These are phyloP conservation scores for Diaphora mendica DNA, from an alignment of 2,888 invertebrate genomes.

Conservation along the genomic window DNA sequence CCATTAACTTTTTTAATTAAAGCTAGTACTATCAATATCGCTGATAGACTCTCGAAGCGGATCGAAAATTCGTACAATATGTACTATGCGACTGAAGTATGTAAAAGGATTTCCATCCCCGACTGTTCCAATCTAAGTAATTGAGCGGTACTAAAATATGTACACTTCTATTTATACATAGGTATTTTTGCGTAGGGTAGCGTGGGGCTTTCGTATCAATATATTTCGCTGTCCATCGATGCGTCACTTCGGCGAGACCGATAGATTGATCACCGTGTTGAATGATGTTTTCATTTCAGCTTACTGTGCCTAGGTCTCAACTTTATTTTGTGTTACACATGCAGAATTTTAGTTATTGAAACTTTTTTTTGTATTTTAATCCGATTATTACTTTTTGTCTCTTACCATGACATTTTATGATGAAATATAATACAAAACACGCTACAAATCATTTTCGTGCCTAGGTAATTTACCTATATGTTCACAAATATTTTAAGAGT, in stretches of 20 bases:
- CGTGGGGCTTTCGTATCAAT: conserved; percentile 65
- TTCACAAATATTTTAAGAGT: conserved; percentile 22
- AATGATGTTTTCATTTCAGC: conserved; percentile 72
- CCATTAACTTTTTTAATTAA: conserved; percentile 17
- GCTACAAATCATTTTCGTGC: conserved; percentile 19
- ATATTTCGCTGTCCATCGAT: conserved; percentile 75
- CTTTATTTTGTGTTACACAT: conserved; percentile 46
- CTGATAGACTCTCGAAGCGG: conserved; percentile 27
- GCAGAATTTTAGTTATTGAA: conserved; percentile 38
- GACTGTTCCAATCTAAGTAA: conserved; percentile 52
- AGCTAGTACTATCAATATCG: conserved; percentile 28
- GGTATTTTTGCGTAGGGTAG: conserved; percentile 59
- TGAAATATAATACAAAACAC: conserved; percentile 34
- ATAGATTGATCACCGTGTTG: conserved; percentile 79
- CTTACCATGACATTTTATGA: conserved; percentile 1
- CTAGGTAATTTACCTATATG: conserved; percentile 17
- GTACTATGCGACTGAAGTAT: conserved; percentile 33
- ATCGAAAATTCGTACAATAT: conserved; percentile 45
- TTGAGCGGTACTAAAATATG: conserved; percentile 54
- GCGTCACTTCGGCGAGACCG: conserved; percentile 69
- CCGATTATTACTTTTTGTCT: background rate
- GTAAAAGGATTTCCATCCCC: conserved; percentile 44
- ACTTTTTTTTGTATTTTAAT: conserved; percentile 3
- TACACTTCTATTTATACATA: conserved; percentile 51
- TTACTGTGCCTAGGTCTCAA: conserved; percentile 51